phyloP scores from a whole-genome alignment of 2,888 invertebrate genomes.

The Carcina quercana region DNA sequence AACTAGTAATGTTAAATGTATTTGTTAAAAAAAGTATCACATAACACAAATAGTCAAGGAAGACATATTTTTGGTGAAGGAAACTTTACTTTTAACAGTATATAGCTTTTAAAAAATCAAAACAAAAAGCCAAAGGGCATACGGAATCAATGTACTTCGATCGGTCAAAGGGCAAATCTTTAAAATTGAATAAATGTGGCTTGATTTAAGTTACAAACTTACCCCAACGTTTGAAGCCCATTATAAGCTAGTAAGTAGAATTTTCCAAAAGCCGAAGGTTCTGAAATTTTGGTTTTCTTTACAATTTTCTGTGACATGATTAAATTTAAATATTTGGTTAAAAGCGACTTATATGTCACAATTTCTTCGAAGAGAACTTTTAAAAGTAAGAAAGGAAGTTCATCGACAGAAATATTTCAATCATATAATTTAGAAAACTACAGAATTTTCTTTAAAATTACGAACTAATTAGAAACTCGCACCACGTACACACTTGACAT shows the following conservation, averaged over 20 bases:
- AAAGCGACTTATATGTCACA: no score
- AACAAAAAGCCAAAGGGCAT: no score
- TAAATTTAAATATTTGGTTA: no score
- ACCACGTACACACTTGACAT: no score
- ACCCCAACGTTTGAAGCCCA: conserved; percentile 82
- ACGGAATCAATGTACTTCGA: no score
- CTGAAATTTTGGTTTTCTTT: conserved; percentile 48
- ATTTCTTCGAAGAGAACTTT: no score
- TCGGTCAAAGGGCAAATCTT: neutral
- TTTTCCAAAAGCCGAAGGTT: conserved; percentile 70
- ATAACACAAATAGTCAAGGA: neutral
- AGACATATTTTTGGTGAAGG: neutral
- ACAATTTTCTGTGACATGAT: conserved; percentile 34
- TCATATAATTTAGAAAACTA: no score
- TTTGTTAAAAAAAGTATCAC: neutral
- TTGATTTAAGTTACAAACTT: conserved; percentile 34
- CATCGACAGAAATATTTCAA: no score
- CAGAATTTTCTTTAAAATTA: no score
- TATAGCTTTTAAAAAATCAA: neutral
- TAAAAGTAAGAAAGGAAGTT: no score
- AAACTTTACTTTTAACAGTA: neutral
- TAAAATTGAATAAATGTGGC: neutral
- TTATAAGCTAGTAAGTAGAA: conserved; percentile 83
- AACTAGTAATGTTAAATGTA: no score
- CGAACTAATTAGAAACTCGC: no score